Conservation (phyloP, 2,888 invertebrate species). For the Luperina testacea region DNA sequence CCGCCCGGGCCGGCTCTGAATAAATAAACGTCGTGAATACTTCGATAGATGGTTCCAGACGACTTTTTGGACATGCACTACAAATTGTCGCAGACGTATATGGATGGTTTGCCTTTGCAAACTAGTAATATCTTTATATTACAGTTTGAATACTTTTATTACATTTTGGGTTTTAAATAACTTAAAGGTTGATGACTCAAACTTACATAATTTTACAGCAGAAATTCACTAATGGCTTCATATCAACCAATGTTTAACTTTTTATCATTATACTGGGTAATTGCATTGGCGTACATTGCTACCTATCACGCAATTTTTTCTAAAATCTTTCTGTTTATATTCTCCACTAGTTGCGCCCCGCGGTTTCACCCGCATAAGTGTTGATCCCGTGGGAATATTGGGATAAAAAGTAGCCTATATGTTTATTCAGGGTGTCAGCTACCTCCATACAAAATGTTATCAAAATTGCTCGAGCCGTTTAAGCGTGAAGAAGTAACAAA, state of each 20-base stretch:
- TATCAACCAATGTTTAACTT: neutral
- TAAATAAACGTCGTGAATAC: conserved; percentile 29
- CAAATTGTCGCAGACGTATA: conserved; percentile 15
- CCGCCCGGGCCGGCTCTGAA: conserved; percentile 5
- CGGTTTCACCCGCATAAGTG: no score
- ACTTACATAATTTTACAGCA: neutral
- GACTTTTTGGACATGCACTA: neutral
- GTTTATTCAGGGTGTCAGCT: no score
- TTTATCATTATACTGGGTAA: neutral
- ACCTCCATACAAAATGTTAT: no score
- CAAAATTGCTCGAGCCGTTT: no score
- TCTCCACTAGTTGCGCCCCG: no score
- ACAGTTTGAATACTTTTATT: neutral
- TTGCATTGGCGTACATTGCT: neutral
- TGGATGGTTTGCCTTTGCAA: neutral
- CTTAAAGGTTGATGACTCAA: neutral
- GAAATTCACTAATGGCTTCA: neutral
- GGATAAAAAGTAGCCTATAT: no score
- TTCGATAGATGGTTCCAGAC: conserved; percentile 29
- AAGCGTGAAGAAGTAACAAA: no score
- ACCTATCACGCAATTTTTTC: no score
- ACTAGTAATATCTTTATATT: neutral
- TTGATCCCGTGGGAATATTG: no score
- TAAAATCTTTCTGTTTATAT: neutral
- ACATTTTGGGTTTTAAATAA: neutral